Evolutionary conservation across 2,113 vertebrate genomes (phyloP), one percentile per base, ranked within the genome.

Genomic region (Brachyhypopomus gauderio): DNA sequence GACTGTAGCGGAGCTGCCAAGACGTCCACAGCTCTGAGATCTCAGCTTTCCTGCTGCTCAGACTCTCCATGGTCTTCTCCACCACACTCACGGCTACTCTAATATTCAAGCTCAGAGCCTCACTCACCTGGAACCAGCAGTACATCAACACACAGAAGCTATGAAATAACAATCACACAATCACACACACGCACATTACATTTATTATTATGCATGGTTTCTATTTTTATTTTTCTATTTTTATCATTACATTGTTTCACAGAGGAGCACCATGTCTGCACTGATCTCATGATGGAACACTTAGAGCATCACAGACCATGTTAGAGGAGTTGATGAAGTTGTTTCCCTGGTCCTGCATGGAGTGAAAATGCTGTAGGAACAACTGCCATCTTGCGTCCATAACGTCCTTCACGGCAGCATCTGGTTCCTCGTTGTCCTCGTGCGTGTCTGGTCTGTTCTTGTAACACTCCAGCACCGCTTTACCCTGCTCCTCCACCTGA

Each of bases 351-450:
- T 94, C 91, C 89, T 95, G 88, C 0, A 92, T 89, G 71, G 86
- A 90, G 88, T 95, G 93, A 36, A 92, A 93, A 72, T 89, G 93
- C 88, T 93, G 93, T 84, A 96, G 88, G 80, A 93, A 85, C 1
- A 87, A 81, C 80, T 93, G 92, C 93, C 94, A 95, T 25, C 87
- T 90, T 45, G 20, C 84, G 71, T 95, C 92, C 34, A 85, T 81
- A 12, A 90, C 86, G 7, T 93, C 91, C 34, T 88, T 16, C 25
- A 22, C 4, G 17, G 70, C 8, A 58, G 72, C 79, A 52, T 80
- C 79, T 79, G 86, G 83, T 75, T 64, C 11, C 22, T 91, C 83
- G 1, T 23, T 83, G 12, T 82, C 88, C 75, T 89, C 85, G 27
- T 89, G 84, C 14, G 85, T 84, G 3, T 81, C 60, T 5, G 82